Conservation (phyloP, 2,797 vertebrate species). For the Amazona ochrocephala region DNA sequence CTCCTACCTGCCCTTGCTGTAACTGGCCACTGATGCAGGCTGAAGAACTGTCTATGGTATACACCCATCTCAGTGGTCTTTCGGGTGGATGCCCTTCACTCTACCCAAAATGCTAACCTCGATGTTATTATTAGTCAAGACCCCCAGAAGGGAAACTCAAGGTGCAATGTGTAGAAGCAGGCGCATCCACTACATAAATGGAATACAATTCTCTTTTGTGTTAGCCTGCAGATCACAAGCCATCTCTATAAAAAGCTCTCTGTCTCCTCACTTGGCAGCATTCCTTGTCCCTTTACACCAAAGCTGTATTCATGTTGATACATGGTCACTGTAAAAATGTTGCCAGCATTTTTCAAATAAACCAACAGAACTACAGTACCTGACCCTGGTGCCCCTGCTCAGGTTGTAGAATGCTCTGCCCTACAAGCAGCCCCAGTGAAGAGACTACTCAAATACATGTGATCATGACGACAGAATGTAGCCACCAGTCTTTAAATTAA, state of each 20-base stretch:
- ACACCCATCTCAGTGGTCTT: background rate
- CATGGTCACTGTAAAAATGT: background rate
- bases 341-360: background rate
- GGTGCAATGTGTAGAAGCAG: background rate
- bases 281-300: constrained; percentile 9
- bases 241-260: background rate
- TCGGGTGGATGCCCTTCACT: background rate
- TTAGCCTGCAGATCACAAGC: background rate
- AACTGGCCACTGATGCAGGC: background rate
- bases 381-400: background rate
- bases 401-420: background rate
- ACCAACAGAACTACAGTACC: background rate
- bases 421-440: background rate
- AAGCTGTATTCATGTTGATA: background rate
- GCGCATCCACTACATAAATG: background rate
- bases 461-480: background rate
- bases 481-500: background rate
- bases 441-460: background rate
- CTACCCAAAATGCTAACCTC: background rate
- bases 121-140: background rate
- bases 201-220: background rate
- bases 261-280: constrained; percentile 11
- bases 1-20: background rate
- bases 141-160: background rate
- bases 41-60: background rate